A percentile compares a stretch with the other conserved stretches of the same genome.
These are phyloP conservation scores for Tortrix viridana DNA, from an alignment of 2,888 invertebrate species.

Conservation along the genomic window DNA sequence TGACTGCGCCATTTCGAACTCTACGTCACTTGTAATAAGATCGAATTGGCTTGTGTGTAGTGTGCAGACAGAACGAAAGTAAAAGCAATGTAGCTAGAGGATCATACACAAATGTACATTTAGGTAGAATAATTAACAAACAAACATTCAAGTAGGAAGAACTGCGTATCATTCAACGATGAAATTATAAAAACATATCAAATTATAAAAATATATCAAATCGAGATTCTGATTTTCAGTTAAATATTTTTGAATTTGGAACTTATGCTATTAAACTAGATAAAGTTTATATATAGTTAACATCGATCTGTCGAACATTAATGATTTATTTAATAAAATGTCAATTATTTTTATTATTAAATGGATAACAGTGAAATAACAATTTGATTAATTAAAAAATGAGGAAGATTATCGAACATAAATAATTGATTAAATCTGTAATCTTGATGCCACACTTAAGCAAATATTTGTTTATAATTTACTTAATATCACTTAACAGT, in stretches of 20 bases:
- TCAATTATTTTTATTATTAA: no score
- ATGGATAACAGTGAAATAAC: no score
- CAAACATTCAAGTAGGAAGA: conserved; percentile 20
- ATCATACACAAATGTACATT: conserved; percentile 6
- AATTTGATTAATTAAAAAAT: no score
- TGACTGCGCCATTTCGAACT: conserved; percentile 6
- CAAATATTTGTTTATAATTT: no score
- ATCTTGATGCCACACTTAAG: no score
- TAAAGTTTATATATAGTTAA: no score
- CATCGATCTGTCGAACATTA: no score
- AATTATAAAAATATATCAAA: conserved; percentile 23
- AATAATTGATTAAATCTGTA: no score
- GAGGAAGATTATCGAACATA: no score
- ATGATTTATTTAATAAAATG: no score
- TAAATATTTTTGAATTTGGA: conserved; percentile 28
- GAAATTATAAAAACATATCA: not conserved
- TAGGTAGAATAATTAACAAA: conserved; percentile 1
- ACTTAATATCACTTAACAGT: no score
- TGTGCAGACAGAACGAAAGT: conserved; percentile 1
- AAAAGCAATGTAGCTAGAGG: conserved; percentile 5
- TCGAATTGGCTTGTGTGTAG: not conserved
- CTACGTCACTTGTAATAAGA: not conserved
- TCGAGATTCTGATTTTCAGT: conserved; percentile 24
- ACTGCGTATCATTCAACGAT: conserved; percentile 1
- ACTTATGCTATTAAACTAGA: conserved; percentile 24